Evolutionary conservation across 2,888 invertebrate genomes (phyloP), one percentile per base, ranked within the genome.

Genomic region (Xanthia icteritia): DNA sequence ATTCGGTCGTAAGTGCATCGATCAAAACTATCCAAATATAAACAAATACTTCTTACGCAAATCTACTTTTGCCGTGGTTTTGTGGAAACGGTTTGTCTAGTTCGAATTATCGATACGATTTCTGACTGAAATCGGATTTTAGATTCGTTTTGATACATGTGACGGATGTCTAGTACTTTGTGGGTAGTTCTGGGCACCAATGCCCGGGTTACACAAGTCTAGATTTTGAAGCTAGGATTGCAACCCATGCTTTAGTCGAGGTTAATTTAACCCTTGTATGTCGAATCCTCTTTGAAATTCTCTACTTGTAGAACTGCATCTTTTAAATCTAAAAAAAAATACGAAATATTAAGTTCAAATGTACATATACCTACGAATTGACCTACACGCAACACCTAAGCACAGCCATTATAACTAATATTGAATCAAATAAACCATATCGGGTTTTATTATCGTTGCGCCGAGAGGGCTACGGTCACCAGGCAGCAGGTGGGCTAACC

Each of bases 401-500:
- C 13, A 23, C 5, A 39, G 39, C 36, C 20, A 45, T 61, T 54
- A 17, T 45, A 54, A 51, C 20, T 45, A 54, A 51, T 15, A 70
- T 56, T 72, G n/a, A 63, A 56, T 56, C 0, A 63, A 79, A 13
- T 79, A 13, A 72, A 54, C 45, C 42, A 65, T 54, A 51, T 60
- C 31, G 20, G 31, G 8, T 1, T 58, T 36, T 60, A 36, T n/a
- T 54, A 54, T 23, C 27, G 23, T 63, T 54, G 23, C 45, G 64
- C 66, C 15, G 8, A 31, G 56, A 17, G 36, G 31, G 17, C 51
- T 51, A 17, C 39, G 36, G 36, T n/a, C 54, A 39, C 9, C 11
- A 23, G 20, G 1, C 23, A 20, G 17, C 17, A 20, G 31, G 45
- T 63, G 23, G 31, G 45, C 17, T n/a, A 15, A 6, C 42, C n/a